phyloP scores from a whole-genome alignment of 2,797 vertebrate species.

The Malacoctenus gilli region DNA sequence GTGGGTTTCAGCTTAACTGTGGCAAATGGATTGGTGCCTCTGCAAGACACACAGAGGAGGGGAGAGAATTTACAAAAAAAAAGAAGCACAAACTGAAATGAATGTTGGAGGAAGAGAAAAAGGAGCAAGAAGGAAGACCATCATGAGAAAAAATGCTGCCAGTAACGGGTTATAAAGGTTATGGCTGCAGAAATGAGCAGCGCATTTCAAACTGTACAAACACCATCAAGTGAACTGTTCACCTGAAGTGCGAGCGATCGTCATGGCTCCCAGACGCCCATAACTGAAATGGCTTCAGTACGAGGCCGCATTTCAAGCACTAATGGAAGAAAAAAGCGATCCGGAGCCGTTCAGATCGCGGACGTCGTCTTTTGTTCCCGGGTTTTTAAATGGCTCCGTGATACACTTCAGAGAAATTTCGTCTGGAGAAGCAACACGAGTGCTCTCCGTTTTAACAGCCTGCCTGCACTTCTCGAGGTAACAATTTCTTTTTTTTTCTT shows the following conservation, averaged over 20 bases:
- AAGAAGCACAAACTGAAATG: too few relatives aligned
- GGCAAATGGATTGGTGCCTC: constrained; percentile 95
- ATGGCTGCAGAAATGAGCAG: constrained; percentile 23
- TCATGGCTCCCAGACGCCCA: constrained; percentile 22
- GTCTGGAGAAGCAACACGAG: constrained; percentile 1
- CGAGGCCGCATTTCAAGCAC: constrained; percentile 49
- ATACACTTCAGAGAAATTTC: constrained; percentile 43
- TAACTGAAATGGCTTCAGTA: constrained; percentile 45
- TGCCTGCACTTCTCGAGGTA: not conserved
- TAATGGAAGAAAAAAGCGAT: constrained; percentile 46
- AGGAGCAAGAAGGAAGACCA: constrained; percentile 1
- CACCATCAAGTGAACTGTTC: constrained; percentile 44
- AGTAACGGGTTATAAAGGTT: constrained; percentile 4
- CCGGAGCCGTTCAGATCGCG: constrained; percentile 38
- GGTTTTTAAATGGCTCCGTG: constrained; percentile 38
- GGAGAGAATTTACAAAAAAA: not conserved
- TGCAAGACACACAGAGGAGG: constrained; percentile 54
- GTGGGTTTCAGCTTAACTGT: constrained; percentile 95
- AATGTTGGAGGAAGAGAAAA: not conserved
- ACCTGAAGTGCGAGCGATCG: constrained; percentile 36
- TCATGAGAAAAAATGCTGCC: constrained; percentile 4
- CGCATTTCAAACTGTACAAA: constrained; percentile 23
- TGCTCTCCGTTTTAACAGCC: constrained; percentile 17
- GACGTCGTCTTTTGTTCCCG: constrained; percentile 23
- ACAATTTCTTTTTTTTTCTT: too few relatives aligned